Evolutionary conservation across 2,888 invertebrate species (phyloP).

Genomic region (Noctua janthe): DNA sequence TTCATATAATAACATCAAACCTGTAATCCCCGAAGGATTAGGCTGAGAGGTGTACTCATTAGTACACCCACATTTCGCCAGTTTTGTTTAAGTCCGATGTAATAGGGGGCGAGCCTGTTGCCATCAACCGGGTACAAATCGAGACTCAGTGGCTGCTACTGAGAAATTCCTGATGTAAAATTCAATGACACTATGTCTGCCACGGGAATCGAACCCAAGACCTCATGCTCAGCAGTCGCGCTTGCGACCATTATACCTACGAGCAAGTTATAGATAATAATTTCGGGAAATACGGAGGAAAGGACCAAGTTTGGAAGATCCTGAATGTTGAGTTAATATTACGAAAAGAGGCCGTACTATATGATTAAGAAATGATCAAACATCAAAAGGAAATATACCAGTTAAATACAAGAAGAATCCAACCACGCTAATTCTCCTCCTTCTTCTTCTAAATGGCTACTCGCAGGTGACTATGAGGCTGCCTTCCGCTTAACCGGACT

Average conservation of each 20-base stretch:
- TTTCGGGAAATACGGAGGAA: neutral
- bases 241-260: too few relatives aligned
- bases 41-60: neutral
- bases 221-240: too few relatives aligned
- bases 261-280: neutral
- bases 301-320: neutral
- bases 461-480: too few relatives aligned
- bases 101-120: neutral
- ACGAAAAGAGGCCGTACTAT: neutral
- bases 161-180: neutral
- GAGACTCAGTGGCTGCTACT: neutral
- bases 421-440: too few relatives aligned
- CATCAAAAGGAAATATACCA: neutral
- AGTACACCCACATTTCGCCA: neutral
- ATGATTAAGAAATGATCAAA: neutral
- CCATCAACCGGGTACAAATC: neutral
- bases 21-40: neutral
- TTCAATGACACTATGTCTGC: too few relatives aligned
- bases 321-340: neutral
- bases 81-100: neutral
- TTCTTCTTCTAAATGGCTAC: too few relatives aligned
- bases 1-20: neutral
- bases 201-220: too few relatives aligned
- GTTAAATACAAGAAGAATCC: neutral
- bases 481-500: too few relatives aligned